Evolutionary conservation across 2,888 invertebrate species (phyloP).

Genomic region (Caenorhabditis macrosperma): DNA sequence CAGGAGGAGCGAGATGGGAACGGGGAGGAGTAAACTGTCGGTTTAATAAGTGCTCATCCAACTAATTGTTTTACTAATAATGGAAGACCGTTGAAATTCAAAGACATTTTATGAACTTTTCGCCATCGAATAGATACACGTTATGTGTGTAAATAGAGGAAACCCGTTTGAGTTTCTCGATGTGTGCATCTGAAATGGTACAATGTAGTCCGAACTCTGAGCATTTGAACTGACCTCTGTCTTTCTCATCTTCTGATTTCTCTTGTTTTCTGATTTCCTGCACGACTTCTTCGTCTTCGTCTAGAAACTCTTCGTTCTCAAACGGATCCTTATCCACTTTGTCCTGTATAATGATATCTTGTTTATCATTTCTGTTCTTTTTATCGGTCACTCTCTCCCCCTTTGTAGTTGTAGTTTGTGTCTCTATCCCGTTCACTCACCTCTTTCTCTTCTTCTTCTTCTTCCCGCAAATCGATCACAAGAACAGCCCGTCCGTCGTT

Average conservation of each 20-base stretch:
- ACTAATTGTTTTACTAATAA: not conserved
- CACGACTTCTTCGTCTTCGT: slow-evolving; percentile 9
- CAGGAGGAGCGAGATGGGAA: slow-evolving; percentile 49
- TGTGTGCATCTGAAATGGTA: not conserved
- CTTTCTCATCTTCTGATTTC: not conserved
- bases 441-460: not conserved
- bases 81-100: not conserved
- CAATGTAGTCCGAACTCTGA: not conserved
- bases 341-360: too few species aligned
- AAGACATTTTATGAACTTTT: slow-evolving; percentile 21
- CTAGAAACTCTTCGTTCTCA: slow-evolving; percentile 29
- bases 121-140: slow-evolving; percentile 27
- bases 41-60: not conserved
- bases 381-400: not conserved
- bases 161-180: slow-evolving; percentile 25
- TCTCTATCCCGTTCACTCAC: not conserved
- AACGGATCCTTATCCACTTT: slow-evolving; percentile 21
- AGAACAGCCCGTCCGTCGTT: slow-evolving; percentile 41
- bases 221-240: not conserved
- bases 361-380: too few species aligned
- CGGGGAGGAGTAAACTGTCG: slow-evolving; percentile 7
- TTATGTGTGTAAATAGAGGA: slow-evolving; percentile 35
- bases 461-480: slow-evolving; percentile 29
- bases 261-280: not conserved
- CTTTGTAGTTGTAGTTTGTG: slow-evolving; percentile 23